These are phyloP conservation scores for Norana najaformis DNA, from an alignment of 2,888 invertebrate genomes.

Conservation along the genomic window DNA sequence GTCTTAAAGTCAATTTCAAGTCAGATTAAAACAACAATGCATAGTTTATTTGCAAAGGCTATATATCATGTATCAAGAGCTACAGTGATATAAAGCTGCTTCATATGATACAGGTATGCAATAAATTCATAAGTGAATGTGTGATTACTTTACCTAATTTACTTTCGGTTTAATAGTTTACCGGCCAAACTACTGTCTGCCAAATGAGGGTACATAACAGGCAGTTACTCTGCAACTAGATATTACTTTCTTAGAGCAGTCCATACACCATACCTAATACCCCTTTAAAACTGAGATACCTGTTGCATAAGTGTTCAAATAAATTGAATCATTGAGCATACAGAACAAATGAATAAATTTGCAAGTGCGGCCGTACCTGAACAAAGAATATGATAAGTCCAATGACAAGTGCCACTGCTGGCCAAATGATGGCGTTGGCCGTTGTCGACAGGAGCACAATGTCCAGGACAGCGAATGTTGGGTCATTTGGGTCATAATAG, in stretches of 20 bases:
- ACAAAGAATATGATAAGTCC: conserved; percentile 43
- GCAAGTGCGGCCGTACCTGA: conserved; percentile 30
- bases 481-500: conserved; percentile 40
- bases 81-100: too few species aligned
- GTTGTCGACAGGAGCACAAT: conserved; percentile 41
- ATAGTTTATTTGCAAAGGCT: too few species aligned
- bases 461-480: conserved; percentile 41
- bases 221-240: not conserved
- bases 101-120: not conserved
- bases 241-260: not conserved
- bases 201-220: not conserved
- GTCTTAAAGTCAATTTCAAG: too few species aligned
- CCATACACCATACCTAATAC: not conserved
- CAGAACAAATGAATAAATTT: not conserved
- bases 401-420: conserved; percentile 42
- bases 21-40: too few species aligned
- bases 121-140: not conserved
- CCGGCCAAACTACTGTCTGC: too few species aligned
- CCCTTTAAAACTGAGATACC: not conserved
- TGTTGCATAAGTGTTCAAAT: not conserved
- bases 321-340: not conserved
- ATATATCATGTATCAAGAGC: too few species aligned
- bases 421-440: conserved; percentile 47
- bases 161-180: too few species aligned
- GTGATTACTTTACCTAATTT: too few species aligned